phyloP scores from a whole-genome alignment of 2,888 invertebrate genomes.

The Drosophila parthenogenetica region DNA sequence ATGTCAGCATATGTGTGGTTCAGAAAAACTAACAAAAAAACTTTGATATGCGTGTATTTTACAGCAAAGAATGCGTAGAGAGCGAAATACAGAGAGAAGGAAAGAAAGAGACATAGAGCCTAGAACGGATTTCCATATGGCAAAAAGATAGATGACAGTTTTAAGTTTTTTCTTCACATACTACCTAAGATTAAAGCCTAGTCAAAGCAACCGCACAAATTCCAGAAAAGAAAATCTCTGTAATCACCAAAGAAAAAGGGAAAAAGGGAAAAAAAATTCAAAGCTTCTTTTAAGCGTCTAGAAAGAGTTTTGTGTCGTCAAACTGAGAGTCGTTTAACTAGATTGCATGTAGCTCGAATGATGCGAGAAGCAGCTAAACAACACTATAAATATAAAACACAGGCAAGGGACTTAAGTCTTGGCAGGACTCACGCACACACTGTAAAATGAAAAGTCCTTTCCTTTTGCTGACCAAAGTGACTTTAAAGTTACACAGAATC shows the following conservation, averaged over 20 bases:
- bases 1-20: slow-evolving; percentile 30
- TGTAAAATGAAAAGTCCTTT: neutral
- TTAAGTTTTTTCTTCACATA: slow-evolving; percentile 13
- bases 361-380: slow-evolving; percentile 23
- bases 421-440: neutral
- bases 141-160: slow-evolving; percentile 60
- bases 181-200: slow-evolving; percentile 46
- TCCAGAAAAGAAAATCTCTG: slow-evolving; percentile 20
- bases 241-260: neutral
- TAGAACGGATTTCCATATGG: slow-evolving; percentile 64
- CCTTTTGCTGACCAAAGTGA: neutral
- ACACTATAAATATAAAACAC: slow-evolving; percentile 23
- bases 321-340: slow-evolving; percentile 32
- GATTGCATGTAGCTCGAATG: slow-evolving; percentile 35
- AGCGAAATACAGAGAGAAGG: neutral
- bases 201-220: slow-evolving; percentile 12
- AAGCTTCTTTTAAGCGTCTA: slow-evolving; percentile 7
- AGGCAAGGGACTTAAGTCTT: neutral
- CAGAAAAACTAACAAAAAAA: slow-evolving; percentile 14
- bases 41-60: slow-evolving; percentile 41
- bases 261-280: slow-evolving; percentile 1
- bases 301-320: slow-evolving; percentile 18
- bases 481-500: too few species aligned
- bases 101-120: neutral
- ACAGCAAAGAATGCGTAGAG: slow-evolving; percentile 4